These are phyloP conservation scores for Sycophila sp. DNA, from an alignment of 1,140 invertebrate genomes.

Conservation along the genomic window DNA sequence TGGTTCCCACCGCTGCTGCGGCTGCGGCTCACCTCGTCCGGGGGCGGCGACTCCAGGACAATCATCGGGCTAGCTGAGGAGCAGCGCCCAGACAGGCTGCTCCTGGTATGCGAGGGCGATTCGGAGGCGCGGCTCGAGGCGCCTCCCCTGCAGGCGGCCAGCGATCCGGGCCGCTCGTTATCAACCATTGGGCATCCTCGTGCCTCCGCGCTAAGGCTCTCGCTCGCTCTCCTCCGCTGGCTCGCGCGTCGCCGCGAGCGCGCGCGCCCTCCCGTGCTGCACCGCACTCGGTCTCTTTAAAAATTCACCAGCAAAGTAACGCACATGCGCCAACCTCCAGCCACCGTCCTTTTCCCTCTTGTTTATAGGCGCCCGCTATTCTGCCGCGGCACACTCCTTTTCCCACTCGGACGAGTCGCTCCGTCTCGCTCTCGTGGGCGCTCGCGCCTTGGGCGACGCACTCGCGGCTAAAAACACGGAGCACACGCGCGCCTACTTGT, in stretches of 20 bases:
- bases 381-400: background rate
- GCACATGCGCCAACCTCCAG: no score
- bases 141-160: constrained; percentile 36
- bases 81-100: constrained; percentile 7
- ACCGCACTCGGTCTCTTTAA: constrained; percentile 5
- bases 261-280: constrained; percentile 31
- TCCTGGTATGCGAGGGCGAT: background rate
- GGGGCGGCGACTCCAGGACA: constrained; percentile 21
- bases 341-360: constrained; percentile 12
- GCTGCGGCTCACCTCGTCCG: constrained; percentile 5
- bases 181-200: constrained; percentile 65
- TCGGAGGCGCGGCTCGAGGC: constrained; percentile 2
- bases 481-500: no score
- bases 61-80: constrained; percentile 23
- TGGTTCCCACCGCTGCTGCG: background rate
- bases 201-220: constrained; percentile 39
- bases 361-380: background rate
- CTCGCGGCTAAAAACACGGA: no score
- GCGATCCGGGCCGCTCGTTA: constrained; percentile 50
- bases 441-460: constrained; percentile 25
- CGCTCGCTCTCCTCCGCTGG: background rate
- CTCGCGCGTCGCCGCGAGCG: constrained; percentile 42
- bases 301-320: no score
- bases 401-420: constrained; percentile 22
- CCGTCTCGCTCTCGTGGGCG: no score